Conservation (phyloP, 2,797 vertebrate species). For the Choloepus didactylus region DNA sequence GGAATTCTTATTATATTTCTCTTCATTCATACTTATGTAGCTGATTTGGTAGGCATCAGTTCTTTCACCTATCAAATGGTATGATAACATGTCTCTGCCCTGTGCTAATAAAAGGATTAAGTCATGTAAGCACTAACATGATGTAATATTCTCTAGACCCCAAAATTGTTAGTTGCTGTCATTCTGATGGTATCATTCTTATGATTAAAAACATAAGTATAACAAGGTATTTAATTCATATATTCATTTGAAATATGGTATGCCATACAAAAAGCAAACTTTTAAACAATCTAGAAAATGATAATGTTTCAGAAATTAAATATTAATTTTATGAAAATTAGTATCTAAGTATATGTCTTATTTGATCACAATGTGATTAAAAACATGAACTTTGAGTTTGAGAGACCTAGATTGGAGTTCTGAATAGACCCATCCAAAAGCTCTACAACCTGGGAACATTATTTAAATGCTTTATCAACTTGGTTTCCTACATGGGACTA, state of each 20-base stretch:
- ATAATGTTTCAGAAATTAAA: not conserved
- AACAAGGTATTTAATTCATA: not conserved
- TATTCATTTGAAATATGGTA: not conserved
- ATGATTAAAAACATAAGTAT: not conserved
- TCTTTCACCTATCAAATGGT: not conserved
- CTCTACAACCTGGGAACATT: not conserved
- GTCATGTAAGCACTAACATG: not conserved
- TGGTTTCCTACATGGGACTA: not conserved
- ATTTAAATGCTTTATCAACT: not conserved
- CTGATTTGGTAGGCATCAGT: not conserved
- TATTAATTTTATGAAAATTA: not conserved
- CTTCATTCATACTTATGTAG: not conserved
- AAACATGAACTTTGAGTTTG: not conserved
- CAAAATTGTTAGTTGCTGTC: not conserved
- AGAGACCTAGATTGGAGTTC: not conserved
- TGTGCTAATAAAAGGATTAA: not conserved
- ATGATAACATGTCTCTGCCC: fast-evolving
- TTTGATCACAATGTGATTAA: not conserved
- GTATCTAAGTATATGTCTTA: not conserved
- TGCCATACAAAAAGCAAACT: not conserved
- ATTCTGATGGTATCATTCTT: not conserved
- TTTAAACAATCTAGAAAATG: not conserved
- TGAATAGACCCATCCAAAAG: not conserved
- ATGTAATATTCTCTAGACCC: not conserved
- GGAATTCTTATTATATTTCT: not conserved